These are phyloP conservation scores for Trachemys scripta DNA, from an alignment of 2,113 vertebrate genomes.

Conservation along the genomic window DNA sequence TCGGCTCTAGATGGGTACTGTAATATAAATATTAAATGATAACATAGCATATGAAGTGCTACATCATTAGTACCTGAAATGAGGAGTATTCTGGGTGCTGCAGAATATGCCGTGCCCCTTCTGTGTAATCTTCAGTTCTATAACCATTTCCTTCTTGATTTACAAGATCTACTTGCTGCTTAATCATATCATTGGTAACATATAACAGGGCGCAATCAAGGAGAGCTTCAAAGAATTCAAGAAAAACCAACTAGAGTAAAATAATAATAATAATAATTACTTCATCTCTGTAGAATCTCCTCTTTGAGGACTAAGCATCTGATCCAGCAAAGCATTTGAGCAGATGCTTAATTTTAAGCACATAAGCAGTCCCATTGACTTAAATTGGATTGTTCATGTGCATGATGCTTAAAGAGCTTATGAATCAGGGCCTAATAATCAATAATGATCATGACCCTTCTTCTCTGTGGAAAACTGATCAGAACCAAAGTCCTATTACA, in stretches of 20 bases:
- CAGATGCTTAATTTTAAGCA: not conserved
- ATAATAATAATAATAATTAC: not conserved
- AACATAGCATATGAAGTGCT: not conserved
- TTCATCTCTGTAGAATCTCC: not conserved
- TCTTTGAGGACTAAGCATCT: not conserved
- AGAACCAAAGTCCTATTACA: not conserved
- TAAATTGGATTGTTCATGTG: not conserved
- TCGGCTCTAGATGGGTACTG: not conserved
- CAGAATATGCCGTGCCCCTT: not conserved
- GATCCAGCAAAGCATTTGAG: not conserved
- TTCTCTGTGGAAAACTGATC: not conserved
- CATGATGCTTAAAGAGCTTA: not conserved
- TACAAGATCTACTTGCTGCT: not conserved
- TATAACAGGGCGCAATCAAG: slow-evolving; percentile 84
- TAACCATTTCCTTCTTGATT: not conserved
- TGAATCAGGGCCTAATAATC: not conserved
- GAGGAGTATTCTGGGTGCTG: not conserved
- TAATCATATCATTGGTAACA: slow-evolving; percentile 47
- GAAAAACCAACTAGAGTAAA: slow-evolving; percentile 87
- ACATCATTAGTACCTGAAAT: slow-evolving; percentile 35
- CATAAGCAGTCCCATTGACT: not conserved
- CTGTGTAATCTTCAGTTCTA: fast-evolving
- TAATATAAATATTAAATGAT: not conserved
- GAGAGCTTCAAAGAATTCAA: slow-evolving; percentile 95
- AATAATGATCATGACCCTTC: not conserved